These are phyloP conservation scores for Portevinia maculata DNA, from an alignment of 2,888 invertebrate genomes.

Conservation along the genomic window DNA sequence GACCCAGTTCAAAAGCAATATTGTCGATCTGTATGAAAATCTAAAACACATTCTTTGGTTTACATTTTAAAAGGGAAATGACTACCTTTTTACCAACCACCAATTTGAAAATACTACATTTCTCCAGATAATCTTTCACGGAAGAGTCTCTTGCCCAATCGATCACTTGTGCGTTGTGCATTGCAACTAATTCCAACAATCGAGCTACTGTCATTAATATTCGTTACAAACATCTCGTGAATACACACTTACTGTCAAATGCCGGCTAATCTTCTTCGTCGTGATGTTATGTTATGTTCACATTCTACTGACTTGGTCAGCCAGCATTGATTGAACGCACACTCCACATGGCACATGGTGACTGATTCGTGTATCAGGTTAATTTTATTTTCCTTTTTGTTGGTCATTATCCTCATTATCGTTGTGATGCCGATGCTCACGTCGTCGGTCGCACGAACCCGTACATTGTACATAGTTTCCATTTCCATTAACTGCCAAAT, in stretches of 20 bases:
- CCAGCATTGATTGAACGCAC: constrained; percentile 7
- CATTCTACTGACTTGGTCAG: constrained; percentile 27
- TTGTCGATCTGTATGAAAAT: background rate
- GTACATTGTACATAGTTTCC: background rate
- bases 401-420: constrained; percentile 3
- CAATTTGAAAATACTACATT: constrained; percentile 4
- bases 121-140: constrained; percentile 14
- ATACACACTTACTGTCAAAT: constrained; percentile 62
- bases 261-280: constrained; percentile 67
- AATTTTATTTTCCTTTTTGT: constrained; percentile 11
- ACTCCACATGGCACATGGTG: too few relatives aligned
- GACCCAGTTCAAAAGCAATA: constrained; percentile 4
- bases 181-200: constrained; percentile 33
- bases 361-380: constrained; percentile 31
- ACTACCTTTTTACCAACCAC: background rate
- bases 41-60: background rate
- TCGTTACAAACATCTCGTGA: constrained; percentile 51
- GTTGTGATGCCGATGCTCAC: background rate
- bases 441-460: too few relatives aligned
- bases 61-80: constrained; percentile 37
- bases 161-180: constrained; percentile 19
- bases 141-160: constrained; percentile 42
- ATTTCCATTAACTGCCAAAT: constrained; percentile 19
- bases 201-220: constrained; percentile 65
- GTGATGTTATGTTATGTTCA: constrained; percentile 56